Evolutionary conservation across 2,113 vertebrate species (phyloP).

Genomic region (Paradisaea rubra): DNA sequence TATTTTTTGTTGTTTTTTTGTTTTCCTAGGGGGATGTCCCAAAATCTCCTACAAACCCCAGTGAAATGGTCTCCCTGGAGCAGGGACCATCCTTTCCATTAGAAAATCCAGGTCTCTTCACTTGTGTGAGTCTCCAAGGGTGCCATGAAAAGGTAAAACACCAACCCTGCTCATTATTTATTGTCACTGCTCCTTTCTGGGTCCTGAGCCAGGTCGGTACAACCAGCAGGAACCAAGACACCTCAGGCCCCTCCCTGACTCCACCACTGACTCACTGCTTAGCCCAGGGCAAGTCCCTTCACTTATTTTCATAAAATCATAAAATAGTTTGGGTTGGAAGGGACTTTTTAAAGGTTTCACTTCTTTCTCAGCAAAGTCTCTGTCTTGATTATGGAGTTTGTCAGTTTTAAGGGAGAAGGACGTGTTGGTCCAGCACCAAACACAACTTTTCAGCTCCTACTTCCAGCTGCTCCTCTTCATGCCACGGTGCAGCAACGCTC

Average conservation of each 20-base stretch:
- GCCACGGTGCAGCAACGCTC: background rate
- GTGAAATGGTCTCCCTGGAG: background rate
- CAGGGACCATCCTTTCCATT: background rate
- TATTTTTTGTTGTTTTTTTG: background rate
- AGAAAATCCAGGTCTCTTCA: background rate
- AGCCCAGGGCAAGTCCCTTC: background rate
- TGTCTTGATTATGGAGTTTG: background rate
- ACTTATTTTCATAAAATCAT: background rate
- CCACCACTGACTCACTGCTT: background rate
- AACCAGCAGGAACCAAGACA: background rate
- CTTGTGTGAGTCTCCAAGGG: background rate
- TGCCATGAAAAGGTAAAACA: background rate
- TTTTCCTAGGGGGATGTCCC: rapidly evolving
- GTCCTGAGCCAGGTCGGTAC: background rate
- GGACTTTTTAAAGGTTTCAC: background rate
- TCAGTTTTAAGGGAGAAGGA: background rate
- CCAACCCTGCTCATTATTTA: background rate
- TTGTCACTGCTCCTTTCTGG: background rate
- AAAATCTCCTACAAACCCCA: background rate
- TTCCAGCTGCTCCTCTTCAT: background rate
- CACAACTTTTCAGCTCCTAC: background rate
- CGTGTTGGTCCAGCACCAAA: background rate
- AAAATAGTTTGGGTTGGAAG: background rate
- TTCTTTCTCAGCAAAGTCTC: background rate
- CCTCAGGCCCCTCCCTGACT: background rate